A percentile compares a stretch with the other conserved stretches of the same genome.
phyloP scores from a whole-genome alignment of 2,113 vertebrate species.

The Dasyurus viverrinus region DNA sequence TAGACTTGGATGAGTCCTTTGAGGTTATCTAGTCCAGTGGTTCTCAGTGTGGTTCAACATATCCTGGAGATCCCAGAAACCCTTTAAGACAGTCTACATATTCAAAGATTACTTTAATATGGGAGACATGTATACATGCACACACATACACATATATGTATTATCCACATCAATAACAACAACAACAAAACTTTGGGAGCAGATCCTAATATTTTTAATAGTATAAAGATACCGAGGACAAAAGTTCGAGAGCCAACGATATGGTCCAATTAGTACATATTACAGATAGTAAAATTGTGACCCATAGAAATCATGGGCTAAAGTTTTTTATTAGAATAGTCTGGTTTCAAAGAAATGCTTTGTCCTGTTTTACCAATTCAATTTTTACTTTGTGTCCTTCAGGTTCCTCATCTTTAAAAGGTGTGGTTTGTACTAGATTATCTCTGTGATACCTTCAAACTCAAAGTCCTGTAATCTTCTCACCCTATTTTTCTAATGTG shows the following conservation, averaged over 20 bases:
- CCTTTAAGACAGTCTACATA: too few relatives aligned
- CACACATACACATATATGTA: too few relatives aligned
- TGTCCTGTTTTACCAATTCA: neutral
- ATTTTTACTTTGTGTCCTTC: neutral
- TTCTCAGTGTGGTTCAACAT: too few relatives aligned
- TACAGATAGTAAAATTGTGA: conserved; percentile 34
- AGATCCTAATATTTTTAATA: too few relatives aligned
- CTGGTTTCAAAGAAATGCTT: neutral
- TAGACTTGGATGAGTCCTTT: neutral
- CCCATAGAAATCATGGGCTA: conserved; percentile 43
- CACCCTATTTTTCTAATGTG: neutral
- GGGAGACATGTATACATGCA: too few relatives aligned
- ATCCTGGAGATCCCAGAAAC: too few relatives aligned
- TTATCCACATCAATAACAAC: too few relatives aligned
- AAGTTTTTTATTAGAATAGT: conserved; percentile 35
- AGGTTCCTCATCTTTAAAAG: neutral
- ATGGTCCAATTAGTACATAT: neutral
- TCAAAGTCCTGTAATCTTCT: neutral
- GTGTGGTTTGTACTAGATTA: neutral
- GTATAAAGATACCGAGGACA: too few relatives aligned
- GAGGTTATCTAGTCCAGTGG: neutral
- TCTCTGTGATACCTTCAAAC: neutral
- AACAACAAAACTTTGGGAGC: too few relatives aligned
- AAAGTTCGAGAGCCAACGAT: neutral
- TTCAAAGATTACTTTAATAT: too few relatives aligned